phyloP scores from a whole-genome alignment of 2,888 invertebrate species.

The Drosophila leonis region DNA sequence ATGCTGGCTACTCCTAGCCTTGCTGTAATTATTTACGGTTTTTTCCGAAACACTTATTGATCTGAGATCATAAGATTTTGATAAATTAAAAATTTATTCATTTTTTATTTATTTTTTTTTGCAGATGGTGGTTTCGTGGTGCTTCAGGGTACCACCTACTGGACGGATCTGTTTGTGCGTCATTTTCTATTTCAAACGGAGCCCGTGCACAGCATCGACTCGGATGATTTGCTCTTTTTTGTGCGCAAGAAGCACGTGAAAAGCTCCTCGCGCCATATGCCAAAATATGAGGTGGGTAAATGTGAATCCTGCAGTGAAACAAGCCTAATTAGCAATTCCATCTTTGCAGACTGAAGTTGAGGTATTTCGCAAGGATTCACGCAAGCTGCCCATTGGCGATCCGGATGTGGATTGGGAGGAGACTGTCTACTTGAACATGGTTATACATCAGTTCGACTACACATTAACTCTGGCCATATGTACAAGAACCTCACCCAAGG shows the following conservation, averaged over 20 bases:
- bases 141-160: slow-evolving; percentile 96
- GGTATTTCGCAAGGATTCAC: slow-evolving; percentile 98
- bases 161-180: slow-evolving; percentile 97
- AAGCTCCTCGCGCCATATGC: slow-evolving; percentile 93
- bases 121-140: slow-evolving; percentile 96
- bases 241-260: slow-evolving; percentile 96
- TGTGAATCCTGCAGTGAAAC: neutral
- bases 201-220: slow-evolving; percentile 91
- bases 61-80: neutral
- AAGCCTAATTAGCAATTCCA: neutral
- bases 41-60: neutral
- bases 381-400: slow-evolving; percentile 98
- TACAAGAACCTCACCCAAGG: slow-evolving; percentile 98
- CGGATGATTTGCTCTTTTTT: slow-evolving; percentile 97
- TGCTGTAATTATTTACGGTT: too few relatives aligned
- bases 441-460: slow-evolving; percentile 99
- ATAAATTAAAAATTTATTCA: neutral
- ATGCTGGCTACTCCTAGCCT: neutral
- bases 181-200: slow-evolving; percentile 97
- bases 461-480: slow-evolving; percentile 98
- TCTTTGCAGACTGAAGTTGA: slow-evolving; percentile 94
- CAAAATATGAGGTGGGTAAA: slow-evolving; percentile 92
- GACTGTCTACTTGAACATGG: slow-evolving; percentile 98
- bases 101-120: slow-evolving; percentile 84
- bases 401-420: slow-evolving; percentile 99